Evolutionary conservation across 1,140 invertebrate species (phyloP).

Genomic region (Neodiprion virginianus): DNA sequence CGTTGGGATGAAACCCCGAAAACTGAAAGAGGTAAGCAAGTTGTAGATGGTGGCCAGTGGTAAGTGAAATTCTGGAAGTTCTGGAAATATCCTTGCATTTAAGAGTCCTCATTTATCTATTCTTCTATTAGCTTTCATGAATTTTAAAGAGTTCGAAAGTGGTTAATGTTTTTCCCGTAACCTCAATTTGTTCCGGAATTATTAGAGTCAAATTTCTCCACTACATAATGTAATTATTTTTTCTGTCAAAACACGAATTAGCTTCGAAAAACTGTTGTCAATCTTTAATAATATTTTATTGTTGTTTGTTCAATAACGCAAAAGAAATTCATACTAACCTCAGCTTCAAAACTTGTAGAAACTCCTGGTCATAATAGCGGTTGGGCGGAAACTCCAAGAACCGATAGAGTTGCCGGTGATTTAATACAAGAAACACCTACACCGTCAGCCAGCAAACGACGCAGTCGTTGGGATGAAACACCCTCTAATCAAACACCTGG

Average conservation of each 20-base stretch:
- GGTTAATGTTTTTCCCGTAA: no score
- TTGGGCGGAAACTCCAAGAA: conserved; percentile 97
- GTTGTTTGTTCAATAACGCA: conserved; percentile 17
- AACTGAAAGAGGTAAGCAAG: conserved; percentile 80
- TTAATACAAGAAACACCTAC: conserved; percentile 91
- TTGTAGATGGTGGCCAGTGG: not conserved
- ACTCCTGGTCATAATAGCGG: conserved; percentile 93
- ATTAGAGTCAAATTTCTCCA: no score
- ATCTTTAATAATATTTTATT: not conserved
- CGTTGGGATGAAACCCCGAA: conserved; percentile 99
- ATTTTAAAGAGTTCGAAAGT: no score
- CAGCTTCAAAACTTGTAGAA: conserved; percentile 65
- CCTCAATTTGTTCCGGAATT: no score
- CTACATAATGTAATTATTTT: no score
- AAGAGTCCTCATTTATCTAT: not conserved
- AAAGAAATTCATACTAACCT: conserved; percentile 12
- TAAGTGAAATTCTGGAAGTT: not conserved
- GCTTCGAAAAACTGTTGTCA: no score
- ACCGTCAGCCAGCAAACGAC: conserved; percentile 89
- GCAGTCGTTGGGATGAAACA: conserved; percentile 95
- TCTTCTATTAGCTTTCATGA: no score
- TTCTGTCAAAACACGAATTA: no score
- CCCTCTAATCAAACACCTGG: conserved; percentile 79
- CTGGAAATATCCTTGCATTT: not conserved
- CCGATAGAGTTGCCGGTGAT: conserved; percentile 83